phyloP scores from a whole-genome alignment of 2,888 invertebrate genomes.

The Phania funesta region DNA sequence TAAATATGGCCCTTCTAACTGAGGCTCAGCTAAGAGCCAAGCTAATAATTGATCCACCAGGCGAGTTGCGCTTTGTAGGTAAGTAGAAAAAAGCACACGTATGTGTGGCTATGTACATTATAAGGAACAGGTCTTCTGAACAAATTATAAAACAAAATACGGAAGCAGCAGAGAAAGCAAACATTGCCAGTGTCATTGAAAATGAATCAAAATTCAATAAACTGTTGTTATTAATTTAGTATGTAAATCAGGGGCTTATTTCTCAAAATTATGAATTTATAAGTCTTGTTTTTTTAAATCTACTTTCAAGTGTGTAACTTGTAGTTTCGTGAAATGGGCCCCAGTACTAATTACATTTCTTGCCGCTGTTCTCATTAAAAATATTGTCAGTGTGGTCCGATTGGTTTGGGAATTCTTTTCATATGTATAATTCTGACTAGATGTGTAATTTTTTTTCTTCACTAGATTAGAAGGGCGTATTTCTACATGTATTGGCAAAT shows the following conservation, averaged over 20 bases:
- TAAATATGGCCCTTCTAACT: conserved; percentile 74
- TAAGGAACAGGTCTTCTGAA: not conserved
- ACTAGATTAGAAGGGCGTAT: conserved; percentile 62
- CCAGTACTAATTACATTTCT: too few species aligned
- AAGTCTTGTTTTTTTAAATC: too few species aligned
- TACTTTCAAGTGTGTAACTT: too few species aligned
- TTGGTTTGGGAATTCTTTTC: conserved; percentile 29
- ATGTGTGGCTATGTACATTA: not conserved
- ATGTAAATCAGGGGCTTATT: not conserved
- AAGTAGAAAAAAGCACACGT: conserved; percentile 79
- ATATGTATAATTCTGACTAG: conserved; percentile 22
- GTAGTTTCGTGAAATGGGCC: too few species aligned
- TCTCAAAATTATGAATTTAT: too few species aligned
- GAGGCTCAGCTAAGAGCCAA: conserved; percentile 85
- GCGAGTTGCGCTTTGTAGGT: conserved; percentile 95
- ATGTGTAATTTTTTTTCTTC: conserved; percentile 46
- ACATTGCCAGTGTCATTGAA: not conserved
- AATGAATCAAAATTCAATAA: conserved; percentile 13
- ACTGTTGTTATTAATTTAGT: not conserved
- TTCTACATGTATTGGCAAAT: conserved; percentile 42
- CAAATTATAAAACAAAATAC: not conserved
- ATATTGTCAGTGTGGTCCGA: conserved; percentile 1
- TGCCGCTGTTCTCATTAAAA: not conserved
- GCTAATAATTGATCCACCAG: conserved; percentile 92
- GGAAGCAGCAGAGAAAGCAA: not conserved